Conservation (phyloP, 2,888 invertebrate genomes). For the Sicus ferrugineus region DNA sequence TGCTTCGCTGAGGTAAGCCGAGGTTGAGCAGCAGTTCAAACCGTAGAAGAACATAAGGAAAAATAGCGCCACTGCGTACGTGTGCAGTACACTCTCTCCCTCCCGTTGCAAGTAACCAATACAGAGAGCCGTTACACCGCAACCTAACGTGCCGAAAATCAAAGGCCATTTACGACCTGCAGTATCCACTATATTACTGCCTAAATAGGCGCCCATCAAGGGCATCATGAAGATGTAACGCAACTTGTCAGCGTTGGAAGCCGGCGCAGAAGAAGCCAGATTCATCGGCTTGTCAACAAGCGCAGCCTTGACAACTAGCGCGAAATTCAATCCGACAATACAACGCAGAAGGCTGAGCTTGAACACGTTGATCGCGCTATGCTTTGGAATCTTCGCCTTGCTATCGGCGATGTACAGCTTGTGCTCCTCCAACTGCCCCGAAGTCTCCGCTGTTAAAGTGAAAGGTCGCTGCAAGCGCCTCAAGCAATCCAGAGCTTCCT, state of each 20-base stretch:
- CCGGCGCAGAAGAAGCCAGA: slow-evolving; percentile 39
- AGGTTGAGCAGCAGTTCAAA: slow-evolving; percentile 49
- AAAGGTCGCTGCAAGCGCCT: slow-evolving; percentile 51
- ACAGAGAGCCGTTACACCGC: slow-evolving; percentile 44
- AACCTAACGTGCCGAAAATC: slow-evolving; percentile 44
- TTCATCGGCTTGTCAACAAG: slow-evolving; percentile 14
- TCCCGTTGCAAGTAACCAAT: slow-evolving; percentile 41
- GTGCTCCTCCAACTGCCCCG: slow-evolving; percentile 50
- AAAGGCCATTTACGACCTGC: slow-evolving; percentile 48
- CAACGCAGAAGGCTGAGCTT: slow-evolving; percentile 47
- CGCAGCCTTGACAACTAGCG: slow-evolving; percentile 31
- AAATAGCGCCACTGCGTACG: slow-evolving; percentile 45
- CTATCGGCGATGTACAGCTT: slow-evolving; percentile 53
- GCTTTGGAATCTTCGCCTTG: slow-evolving; percentile 32
- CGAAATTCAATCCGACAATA: slow-evolving; percentile 50
- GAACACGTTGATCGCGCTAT: slow-evolving; percentile 42
- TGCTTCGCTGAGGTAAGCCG: slow-evolving; percentile 56
- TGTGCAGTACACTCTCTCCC: slow-evolving; percentile 17
- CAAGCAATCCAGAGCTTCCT: slow-evolving; percentile 50
- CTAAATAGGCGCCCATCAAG: too few relatives aligned
- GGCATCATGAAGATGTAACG: slow-evolving; percentile 45
- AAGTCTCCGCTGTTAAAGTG: slow-evolving; percentile 48
- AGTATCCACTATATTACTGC: too few relatives aligned
- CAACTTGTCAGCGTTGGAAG: slow-evolving; percentile 44
- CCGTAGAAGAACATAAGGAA: slow-evolving; percentile 52